Evolutionary conservation across 2,113 vertebrate genomes (phyloP), one percentile per base, ranked within the genome.

Genomic region (Bubalus kerabau): DNA sequence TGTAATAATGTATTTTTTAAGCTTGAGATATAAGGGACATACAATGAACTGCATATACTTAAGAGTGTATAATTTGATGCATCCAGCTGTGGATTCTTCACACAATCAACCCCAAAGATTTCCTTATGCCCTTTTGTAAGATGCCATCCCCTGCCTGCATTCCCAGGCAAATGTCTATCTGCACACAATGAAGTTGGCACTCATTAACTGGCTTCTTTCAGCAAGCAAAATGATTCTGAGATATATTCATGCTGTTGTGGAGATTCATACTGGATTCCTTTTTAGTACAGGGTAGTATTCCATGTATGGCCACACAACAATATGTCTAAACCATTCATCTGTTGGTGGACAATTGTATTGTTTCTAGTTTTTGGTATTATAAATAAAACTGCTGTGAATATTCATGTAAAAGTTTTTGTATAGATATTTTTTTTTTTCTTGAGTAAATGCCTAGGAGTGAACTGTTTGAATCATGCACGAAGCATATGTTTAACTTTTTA

Each of bases 151-250:
- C 2, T 1, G 12, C 10, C 9, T 32, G 15, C 26, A 6, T 8
- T 48, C 26, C 2, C 57, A 76, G n/a, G 92, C 46, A 80, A 62
- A 60, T 21, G 24, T 57, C 80, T 13, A 26, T 23, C 26, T 32
- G 5, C 40, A 43, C 57, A 43, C 19, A 17, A 26, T 5, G 64
- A 2, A 10, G 71, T 1, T 11, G 7, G 24, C 1, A 2, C 6
- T 81, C 56, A 24, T 43, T 19, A 28, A 2, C 56, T 17, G 10
- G 7, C 64, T 59, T 40, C 24, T 64, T 62, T 43, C 19, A 17
- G n/a, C 16, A 30, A n/a, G 36, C 36, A 36, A 24, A 19, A 50
- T 11, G 62, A 40, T 28, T 26, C 60, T n/a, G 57, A 62, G 56
- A 87, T 52, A 8, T 2, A 12, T 28, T 43, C 26, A 26, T 26